Base-by-base conservation (phyloP, 1,140 invertebrate species). In the Drosophila nebulosa region DNA sequence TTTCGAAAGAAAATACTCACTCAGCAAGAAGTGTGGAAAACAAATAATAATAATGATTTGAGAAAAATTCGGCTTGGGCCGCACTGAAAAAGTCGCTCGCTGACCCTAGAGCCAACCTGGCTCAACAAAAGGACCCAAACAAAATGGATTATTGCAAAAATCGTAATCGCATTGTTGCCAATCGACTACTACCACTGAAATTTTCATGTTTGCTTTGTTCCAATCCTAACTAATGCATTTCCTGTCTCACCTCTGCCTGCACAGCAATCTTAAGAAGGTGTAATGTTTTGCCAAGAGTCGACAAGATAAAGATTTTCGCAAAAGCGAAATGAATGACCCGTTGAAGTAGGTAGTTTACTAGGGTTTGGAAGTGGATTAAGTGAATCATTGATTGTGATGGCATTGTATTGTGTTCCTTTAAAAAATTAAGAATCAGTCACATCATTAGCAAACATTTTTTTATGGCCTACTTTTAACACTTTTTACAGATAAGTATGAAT, bases 41-140 rank as follows among this genome's bases (percentile, higher is more conserved):
- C 52, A 55, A 55, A 55, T 55, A 55, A 55, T 55, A 55, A 55
- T 55, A 55, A 55, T 55, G 52, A 55, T 55, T 30, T 14, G 52
- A 32, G 52, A 55, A 55, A 55, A 55, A 27, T n/a, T n/a, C 7
- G 26, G 26, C 5, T 55, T 32, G 24, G 52, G 27, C 18, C 52
- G 52, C 26, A 53, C 14, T 26, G 24, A 53, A 53, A 55, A 55
- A 55, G 52, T 27, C 52, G 52, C 26, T 55, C 26, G 39, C 16
- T n/a, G 39, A 46, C 16, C n/a, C 14, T 30, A 12, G 14, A 10
- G 4, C 14, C 52, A 27, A 26, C 18, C 52, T 26, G 26, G 52
- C 14, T 30, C 9, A 55, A 55, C 52, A 55, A 55, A 32, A 30
- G 52, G 26, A 16, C 52, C 52, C 26, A 55, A 55, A 55, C 52